phyloP scores from a whole-genome alignment of 2,797 vertebrate species.

The Allenopithecus nigroviridis region DNA sequence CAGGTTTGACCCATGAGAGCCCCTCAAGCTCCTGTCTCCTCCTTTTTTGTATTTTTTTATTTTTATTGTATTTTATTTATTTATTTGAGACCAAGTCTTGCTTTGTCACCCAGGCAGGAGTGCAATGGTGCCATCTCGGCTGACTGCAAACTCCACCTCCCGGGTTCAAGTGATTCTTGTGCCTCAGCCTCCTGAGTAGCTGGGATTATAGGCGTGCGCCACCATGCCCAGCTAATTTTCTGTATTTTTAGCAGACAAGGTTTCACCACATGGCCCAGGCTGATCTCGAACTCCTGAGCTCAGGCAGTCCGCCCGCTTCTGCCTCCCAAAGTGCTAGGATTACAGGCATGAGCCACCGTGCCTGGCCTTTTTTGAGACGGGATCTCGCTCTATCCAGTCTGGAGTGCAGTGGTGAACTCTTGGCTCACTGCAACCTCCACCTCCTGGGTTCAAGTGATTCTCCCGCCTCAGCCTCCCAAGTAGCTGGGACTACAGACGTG shows the following conservation, averaged over 20 bases:
- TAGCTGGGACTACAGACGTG: background rate
- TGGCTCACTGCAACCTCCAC: background rate
- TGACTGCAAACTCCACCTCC: background rate
- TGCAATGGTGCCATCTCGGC: background rate
- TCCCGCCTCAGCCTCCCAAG: background rate
- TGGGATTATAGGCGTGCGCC: background rate
- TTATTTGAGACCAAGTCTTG: no score
- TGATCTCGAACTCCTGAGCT: no score
- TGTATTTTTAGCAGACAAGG: no score
- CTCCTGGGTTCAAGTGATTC: no score
- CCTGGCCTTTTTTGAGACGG: no score
- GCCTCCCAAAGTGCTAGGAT: background rate
- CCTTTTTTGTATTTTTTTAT: accelerated
- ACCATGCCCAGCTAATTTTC: background rate
- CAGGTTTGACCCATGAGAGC: background rate
- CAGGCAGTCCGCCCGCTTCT: no score
- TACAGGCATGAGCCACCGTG: background rate
- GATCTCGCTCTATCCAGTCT: background rate
- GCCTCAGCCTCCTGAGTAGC: background rate
- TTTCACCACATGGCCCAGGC: background rate
- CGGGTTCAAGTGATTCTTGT: background rate
- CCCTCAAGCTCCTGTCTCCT: background rate
- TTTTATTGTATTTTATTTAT: no score
- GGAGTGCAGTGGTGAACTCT: background rate
- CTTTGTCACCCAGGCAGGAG: background rate